Base-by-base conservation (phyloP, 2,113 vertebrate species). In the Platichthys flesus region DNA sequence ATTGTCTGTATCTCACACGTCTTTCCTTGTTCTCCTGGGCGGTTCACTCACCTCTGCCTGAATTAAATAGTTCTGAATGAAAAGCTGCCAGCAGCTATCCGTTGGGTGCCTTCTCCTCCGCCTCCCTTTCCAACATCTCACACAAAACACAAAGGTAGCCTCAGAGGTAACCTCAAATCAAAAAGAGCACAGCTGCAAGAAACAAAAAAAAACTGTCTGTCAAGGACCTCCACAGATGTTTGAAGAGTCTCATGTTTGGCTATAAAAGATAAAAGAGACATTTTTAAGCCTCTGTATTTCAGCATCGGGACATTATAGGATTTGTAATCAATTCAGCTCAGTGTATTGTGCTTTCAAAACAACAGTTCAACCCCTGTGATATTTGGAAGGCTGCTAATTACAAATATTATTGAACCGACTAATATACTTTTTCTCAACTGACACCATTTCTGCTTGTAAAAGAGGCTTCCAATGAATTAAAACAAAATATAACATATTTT, bases 1-100 rank as follows among this genome's bases (percentile, higher is more conserved):
- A 72, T 61, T 83, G 76, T 81, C 66, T 78, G 79, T 20, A 52
- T 70, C 65, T 73, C 71, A 51, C 14, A 18, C 9, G 14, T 63
- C 76, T 77, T 75, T 58, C 9, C 66, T 65, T 68, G 69, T 86
- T 63, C 76, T 76, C 75, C 58, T 9, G 15, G 73, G 86, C 86
- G 81, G 78, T 84, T 78, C 52, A 55, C 76, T 80, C 62, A 75
- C 82, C 85, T 90, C 83, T 85, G 74, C 5, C 26, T 86, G 80
- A 92, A 90, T 92, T 82, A 85, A 88, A 85, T 71, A 61, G 68
- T 89, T 81, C 84, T 61, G 79, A 70, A 84, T 79, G 84, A 89
- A 80, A 85, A 87, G 75, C 69, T 84, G 86, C 79, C 84, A 76
- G 83, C 78, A 81, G 76, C 73, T 72, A 85, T 77, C 85, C 63